Base-by-base conservation (phyloP, 2,888 invertebrate genomes). In the Diloba caeruleocephala region DNA sequence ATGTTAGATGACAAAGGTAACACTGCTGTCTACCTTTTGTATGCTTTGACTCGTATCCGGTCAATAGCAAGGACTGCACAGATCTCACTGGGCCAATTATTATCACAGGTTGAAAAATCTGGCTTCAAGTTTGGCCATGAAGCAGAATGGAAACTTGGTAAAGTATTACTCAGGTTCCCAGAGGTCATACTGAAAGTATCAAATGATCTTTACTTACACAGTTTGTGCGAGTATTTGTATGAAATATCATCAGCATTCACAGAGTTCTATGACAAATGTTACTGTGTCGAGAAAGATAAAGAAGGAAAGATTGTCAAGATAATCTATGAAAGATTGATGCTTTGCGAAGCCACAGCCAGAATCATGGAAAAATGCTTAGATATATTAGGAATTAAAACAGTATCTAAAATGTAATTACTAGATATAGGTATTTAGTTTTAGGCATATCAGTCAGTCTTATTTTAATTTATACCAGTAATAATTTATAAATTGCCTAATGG, bases 1-100 rank as follows among this genome's bases (percentile, higher is more conserved):
- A 99, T 99, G 99, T 94, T 99, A 62, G 99, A 99, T 81, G 99
- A 99, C 85, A 97, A 97, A 84, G 99, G 99, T 7, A 99, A 99
- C 85, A 99, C 99, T 0, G 99, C 99, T 0, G 99, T 99, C 0
- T 99, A 99, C 84, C 93, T 99, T 42, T 90, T 99, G 5, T 99
- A 99, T 87, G 98, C 98, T 0, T 96, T 97, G 71, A 99, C 99
- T 7, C 94, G 99, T 29, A 99, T 99, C 66, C 95, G 97, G 79
- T 99, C 97, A 0, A 98, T 98, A 73, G 97, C 97, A 1, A 94
- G 98, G 36, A 97, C 95, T 61, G 97, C 97, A 1, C 95, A 96
- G 64, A 84, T 97, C 15, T 93, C 95, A 0, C 78, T 90, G 7
- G 95, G 95, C 12, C 93, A 96, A 61, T 87, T 97, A 29, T 82